These are phyloP conservation scores for Danio rerio DNA, from an alignment of 2,113 vertebrate genomes.

Conservation along the genomic window DNA sequence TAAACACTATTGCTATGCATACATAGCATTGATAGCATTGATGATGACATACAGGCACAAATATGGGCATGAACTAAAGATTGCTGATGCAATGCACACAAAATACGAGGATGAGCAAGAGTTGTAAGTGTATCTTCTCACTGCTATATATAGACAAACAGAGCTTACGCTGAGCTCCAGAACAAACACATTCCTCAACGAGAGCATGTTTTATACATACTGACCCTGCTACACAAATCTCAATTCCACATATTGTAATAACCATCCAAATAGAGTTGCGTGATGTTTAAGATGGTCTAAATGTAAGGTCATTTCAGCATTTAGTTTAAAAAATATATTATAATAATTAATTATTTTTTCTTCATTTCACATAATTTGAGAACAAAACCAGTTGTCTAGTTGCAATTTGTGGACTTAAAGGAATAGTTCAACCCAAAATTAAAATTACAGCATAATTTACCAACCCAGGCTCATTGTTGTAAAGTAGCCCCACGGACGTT, in stretches of 20 bases:
- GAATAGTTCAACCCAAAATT: not conserved
- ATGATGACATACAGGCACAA: not conserved
- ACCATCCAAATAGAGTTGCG: not conserved
- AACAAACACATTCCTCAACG: not conserved
- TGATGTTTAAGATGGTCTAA: not conserved
- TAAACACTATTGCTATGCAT: not conserved
- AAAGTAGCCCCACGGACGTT: too few relatives aligned
- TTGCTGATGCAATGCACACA: conserved; percentile 24
- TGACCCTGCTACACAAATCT: not conserved
- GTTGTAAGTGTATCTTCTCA: not conserved
- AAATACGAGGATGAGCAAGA: conserved; percentile 7
- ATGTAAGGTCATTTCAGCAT: too few relatives aligned
- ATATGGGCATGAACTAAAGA: not conserved
- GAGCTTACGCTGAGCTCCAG: conserved; percentile 4
- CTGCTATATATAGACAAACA: not conserved
- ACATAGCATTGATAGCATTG: not conserved
- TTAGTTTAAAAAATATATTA: too few relatives aligned
- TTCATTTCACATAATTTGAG: too few relatives aligned
- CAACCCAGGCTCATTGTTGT: too few relatives aligned
- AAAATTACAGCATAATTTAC: too few relatives aligned
- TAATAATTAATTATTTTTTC: too few relatives aligned
- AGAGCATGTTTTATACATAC: not conserved
- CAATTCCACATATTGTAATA: not conserved
- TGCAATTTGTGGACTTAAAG: not conserved
- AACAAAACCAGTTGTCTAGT: not conserved